These are phyloP conservation scores for Plestiodon gilberti DNA, from an alignment of 2,113 vertebrate genomes.

Conservation along the genomic window DNA sequence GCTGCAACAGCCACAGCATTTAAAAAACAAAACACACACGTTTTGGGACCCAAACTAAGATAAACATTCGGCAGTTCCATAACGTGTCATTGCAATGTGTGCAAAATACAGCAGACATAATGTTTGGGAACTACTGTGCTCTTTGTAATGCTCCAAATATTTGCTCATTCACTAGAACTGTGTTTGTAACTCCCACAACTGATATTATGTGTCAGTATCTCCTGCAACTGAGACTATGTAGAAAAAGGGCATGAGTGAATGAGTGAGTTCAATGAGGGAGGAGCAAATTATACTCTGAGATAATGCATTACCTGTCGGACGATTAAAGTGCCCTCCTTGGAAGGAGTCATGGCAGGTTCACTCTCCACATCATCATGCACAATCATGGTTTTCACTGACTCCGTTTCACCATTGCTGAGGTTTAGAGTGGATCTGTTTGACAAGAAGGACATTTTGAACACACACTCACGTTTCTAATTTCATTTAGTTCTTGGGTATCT, in stretches of 20 bases:
- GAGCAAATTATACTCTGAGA: conserved; percentile 43
- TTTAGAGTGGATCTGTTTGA: conserved; percentile 82
- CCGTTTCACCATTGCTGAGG: conserved; percentile 95
- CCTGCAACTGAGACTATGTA: conserved; percentile 74
- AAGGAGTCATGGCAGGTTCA: conserved; percentile 92
- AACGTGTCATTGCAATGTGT: conserved; percentile 71
- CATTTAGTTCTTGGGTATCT: not conserved
- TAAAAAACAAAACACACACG: not conserved
- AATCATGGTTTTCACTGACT: conserved; percentile 95
- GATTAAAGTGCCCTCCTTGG: conserved; percentile 96
- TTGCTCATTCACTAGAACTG: conserved; percentile 61
- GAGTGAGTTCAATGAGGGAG: conserved; percentile 76
- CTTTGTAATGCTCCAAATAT: conserved; percentile 69
- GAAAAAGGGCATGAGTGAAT: conserved; percentile 81
- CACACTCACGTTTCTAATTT: conserved; percentile 12
- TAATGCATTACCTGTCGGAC: conserved; percentile 91
- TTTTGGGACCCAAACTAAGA: conserved; percentile 57
- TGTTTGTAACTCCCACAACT: conserved; percentile 70
- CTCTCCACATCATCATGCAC: conserved; percentile 93
- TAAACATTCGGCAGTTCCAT: conserved; percentile 49
- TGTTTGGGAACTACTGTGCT: conserved; percentile 60
- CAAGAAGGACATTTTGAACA: conserved; percentile 46
- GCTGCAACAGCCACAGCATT: conserved; percentile 21
- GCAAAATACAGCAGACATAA: conserved; percentile 72
- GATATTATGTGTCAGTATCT: conserved; percentile 63